phyloP scores from a whole-genome alignment of 2,113 vertebrate genomes.

The Sylvilagus bachmani region DNA sequence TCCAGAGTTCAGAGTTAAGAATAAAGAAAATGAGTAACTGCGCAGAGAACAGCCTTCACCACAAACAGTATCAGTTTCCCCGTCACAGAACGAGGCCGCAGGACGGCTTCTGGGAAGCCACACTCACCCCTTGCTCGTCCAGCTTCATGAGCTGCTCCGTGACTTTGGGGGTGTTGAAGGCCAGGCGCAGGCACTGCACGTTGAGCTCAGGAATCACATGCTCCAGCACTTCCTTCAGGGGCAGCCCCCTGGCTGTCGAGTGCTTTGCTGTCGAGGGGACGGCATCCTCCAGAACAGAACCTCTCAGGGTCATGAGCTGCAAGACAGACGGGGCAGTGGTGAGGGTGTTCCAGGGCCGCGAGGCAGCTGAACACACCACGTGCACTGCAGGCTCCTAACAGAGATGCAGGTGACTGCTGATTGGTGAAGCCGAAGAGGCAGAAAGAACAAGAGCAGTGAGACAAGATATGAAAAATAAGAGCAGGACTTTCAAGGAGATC shows the following conservation, averaged over 20 bases:
- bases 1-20: not conserved
- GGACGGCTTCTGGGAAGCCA: not conserved
- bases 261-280: slow-evolving; percentile 97
- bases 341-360: not conserved
- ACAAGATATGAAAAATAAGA: not conserved
- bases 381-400: not conserved
- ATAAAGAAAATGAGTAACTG: not conserved
- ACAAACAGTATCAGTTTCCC: not conserved
- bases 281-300: slow-evolving; percentile 95
- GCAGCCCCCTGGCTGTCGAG: slow-evolving; percentile 94
- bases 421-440: not conserved
- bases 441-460: not conserved
- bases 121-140: slow-evolving; percentile 96
- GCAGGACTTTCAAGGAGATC: not conserved
- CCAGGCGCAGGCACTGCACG: slow-evolving; percentile 94
- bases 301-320: slow-evolving; percentile 95
- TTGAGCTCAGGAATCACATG: slow-evolving; percentile 96
- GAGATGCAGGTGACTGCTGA: not conserved
- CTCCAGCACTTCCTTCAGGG: slow-evolving; percentile 96
- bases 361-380: not conserved
- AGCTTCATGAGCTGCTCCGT: slow-evolving; percentile 98
- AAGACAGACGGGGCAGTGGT: slow-evolving; percentile 47
- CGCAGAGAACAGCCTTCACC: not conserved
- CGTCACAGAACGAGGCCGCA: not conserved
- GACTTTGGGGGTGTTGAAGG: slow-evolving; percentile 97